These are phyloP conservation scores for Asobara japonica DNA, from an alignment of 1,140 invertebrate species.

Conservation along the genomic window DNA sequence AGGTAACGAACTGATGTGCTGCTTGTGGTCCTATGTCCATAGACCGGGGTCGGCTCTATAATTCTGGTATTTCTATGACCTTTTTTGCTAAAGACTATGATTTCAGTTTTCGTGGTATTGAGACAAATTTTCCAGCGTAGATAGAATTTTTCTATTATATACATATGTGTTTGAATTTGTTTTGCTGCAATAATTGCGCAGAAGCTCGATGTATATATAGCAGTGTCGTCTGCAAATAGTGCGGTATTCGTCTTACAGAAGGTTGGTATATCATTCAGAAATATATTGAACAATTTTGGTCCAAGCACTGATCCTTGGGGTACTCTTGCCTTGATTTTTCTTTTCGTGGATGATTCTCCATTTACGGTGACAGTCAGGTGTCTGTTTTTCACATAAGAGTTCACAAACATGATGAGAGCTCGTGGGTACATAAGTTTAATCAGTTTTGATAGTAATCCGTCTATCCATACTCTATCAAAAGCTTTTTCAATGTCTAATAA, in stretches of 20 bases:
- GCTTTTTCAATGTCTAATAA: too few species aligned
- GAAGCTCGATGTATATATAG: neutral
- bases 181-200: neutral
- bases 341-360: too few species aligned
- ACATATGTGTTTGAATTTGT: neutral
- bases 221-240: neutral
- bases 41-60: too few species aligned
- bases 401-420: neutral
- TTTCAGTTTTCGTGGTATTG: too few species aligned
- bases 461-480: neutral
- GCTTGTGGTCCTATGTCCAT: too few species aligned
- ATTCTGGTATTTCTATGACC: too few species aligned
- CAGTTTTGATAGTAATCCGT: neutral
- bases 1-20: too few species aligned
- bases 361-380: neutral
- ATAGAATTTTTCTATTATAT: neutral
- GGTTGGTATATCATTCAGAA: too few species aligned
- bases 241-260: too few species aligned
- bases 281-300: neutral
- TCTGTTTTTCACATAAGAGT: neutral
- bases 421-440: neutral
- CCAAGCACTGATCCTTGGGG: neutral
- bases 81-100: too few species aligned
- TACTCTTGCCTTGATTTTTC: neutral
- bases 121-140: neutral